phyloP scores from a whole-genome alignment of 2,797 vertebrate genomes.

The Rhincodon typus region DNA sequence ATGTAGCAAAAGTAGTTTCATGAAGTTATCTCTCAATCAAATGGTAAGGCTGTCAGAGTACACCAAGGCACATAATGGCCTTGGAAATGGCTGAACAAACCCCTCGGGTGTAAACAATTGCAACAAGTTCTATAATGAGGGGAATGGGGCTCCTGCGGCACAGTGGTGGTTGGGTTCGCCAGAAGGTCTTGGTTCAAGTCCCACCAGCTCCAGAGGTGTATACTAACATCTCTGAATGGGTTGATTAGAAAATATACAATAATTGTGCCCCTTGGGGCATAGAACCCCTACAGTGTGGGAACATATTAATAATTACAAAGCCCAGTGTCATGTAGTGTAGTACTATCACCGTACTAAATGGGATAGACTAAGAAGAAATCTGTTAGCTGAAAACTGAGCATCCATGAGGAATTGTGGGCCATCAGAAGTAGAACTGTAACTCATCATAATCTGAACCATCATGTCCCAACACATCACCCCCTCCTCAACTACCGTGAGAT shows the following conservation, averaged over 20 bases:
- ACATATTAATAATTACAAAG: background rate
- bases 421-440: background rate
- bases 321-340: background rate
- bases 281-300: too few relatives aligned
- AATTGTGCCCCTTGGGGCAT: too few relatives aligned
- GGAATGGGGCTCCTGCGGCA: too few relatives aligned
- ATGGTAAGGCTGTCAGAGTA: background rate
- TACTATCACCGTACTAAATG: background rate
- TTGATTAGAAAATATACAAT: too few relatives aligned
- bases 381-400: background rate
- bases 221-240: too few relatives aligned
- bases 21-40: background rate
- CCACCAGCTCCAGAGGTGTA: too few relatives aligned
- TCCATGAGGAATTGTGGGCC: background rate
- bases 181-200: too few relatives aligned
- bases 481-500: background rate
- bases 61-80: background rate
- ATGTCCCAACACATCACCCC: background rate
- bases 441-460: background rate
- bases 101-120: too few relatives aligned
- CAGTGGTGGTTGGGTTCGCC: too few relatives aligned
- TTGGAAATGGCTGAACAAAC: background rate
- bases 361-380: background rate
- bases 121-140: too few relatives aligned
- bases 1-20: background rate